phyloP scores from a whole-genome alignment of 2,888 invertebrate species.

The Caenorhabditis sinica region DNA sequence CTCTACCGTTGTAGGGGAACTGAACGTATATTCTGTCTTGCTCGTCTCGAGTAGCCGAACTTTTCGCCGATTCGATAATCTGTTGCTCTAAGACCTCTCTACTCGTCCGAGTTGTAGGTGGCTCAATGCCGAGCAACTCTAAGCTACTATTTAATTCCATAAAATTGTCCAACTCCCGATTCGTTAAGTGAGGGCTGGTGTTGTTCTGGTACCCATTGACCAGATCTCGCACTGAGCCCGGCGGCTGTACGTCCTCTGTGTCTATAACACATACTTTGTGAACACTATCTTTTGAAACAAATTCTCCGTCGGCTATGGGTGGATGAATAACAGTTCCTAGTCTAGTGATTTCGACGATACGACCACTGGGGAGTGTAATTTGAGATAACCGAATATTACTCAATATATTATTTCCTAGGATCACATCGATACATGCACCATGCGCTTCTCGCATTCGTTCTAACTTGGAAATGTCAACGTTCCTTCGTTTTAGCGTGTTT shows the following conservation, averaged over 20 bases:
- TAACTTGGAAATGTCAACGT: not conserved
- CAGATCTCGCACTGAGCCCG: too few species aligned
- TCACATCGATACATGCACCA: not conserved
- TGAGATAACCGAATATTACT: not conserved
- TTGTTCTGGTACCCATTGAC: too few species aligned
- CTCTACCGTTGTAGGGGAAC: not conserved
- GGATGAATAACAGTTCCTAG: not conserved
- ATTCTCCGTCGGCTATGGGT: not conserved
- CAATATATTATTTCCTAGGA: conserved; percentile 5
- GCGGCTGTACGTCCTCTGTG: not conserved
- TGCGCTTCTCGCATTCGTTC: not conserved
- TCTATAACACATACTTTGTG: not conserved
- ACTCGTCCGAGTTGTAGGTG: not conserved
- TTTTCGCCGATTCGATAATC: not conserved
- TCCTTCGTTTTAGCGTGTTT: not conserved
- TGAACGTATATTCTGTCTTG: not conserved
- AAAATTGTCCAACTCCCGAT: not conserved
- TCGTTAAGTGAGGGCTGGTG: too few species aligned
- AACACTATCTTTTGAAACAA: too few species aligned
- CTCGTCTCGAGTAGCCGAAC: not conserved
- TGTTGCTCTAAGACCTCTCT: not conserved
- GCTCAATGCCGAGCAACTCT: not conserved
- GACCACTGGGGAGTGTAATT: not conserved
- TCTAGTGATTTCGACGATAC: not conserved
- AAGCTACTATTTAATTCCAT: not conserved